A percentile compares a stretch with the other conserved stretches of the same genome.
These are phyloP conservation scores for Decapterus maruadsi DNA, from an alignment of 2,797 vertebrate genomes.

Conservation along the genomic window DNA sequence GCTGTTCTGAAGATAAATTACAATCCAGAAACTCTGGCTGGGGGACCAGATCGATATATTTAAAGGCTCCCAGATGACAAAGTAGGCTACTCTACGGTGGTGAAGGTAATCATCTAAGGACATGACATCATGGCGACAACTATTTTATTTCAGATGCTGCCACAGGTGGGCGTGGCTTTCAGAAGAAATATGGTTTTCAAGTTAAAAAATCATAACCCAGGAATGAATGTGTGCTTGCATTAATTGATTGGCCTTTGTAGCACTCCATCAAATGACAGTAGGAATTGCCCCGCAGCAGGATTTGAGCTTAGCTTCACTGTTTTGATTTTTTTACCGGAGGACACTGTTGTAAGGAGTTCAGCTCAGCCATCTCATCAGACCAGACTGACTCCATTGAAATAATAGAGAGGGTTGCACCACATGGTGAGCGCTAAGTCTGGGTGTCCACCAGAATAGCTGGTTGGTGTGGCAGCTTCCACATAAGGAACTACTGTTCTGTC, in stretches of 20 bases:
- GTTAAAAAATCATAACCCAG: no score
- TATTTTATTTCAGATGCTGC: no score
- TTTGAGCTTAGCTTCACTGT: neutral
- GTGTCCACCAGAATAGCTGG: neutral
- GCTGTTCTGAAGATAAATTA: neutral
- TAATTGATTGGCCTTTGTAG: neutral
- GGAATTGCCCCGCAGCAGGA: neutral
- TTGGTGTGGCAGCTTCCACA: neutral
- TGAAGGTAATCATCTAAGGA: neutral
- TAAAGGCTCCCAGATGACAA: neutral
- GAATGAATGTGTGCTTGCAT: neutral
- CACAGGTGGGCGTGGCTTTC: no score
- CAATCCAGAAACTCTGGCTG: no score
- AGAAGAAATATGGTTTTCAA: neutral
- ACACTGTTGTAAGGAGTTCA: no score
- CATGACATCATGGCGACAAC: neutral
- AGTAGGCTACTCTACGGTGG: neutral
- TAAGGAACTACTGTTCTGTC: no score
- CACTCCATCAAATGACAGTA: neutral
- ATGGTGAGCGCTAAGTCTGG: no score
- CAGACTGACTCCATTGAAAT: no score
- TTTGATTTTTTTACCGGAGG: neutral
- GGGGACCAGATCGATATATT: neutral
- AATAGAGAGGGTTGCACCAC: no score
- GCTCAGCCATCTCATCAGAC: neutral